Conservation (phyloP, 2,113 vertebrate species). For the Marcusenius ussheri region DNA sequence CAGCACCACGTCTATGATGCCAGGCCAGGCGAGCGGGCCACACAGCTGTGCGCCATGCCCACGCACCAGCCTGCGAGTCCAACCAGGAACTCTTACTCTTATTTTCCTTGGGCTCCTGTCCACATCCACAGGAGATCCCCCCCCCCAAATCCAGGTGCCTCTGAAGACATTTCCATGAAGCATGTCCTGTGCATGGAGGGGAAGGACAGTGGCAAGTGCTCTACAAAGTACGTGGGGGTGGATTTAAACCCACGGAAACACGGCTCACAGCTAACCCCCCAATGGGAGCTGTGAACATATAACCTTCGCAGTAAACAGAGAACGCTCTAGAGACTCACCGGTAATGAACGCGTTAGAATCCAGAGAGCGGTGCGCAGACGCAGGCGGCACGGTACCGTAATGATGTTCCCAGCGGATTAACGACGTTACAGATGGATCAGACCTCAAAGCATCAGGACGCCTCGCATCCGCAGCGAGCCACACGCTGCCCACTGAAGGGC, state of each 20-base stretch:
- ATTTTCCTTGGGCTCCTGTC: not conserved
- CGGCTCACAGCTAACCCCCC: not conserved
- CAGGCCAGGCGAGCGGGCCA: not conserved
- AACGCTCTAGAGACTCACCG: not conserved
- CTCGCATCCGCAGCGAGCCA: not conserved
- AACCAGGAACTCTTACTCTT: not conserved
- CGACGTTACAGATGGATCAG: not conserved
- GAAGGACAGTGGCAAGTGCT: not conserved
- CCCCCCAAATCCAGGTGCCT: not conserved
- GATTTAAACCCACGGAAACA: not conserved
- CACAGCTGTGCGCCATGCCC: not conserved
- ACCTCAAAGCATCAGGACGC: not conserved
- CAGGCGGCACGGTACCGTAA: not conserved
- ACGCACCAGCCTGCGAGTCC: not conserved
- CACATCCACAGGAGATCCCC: not conserved
- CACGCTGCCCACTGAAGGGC: not conserved
- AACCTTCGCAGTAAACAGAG: not conserved
- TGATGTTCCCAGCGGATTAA: not conserved
- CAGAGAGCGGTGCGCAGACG: not conserved
- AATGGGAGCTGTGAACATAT: not conserved
- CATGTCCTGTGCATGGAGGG: not conserved
- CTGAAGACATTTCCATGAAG: not conserved
- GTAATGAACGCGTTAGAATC: not conserved
- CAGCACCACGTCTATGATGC: not conserved
- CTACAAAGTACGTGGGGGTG: not conserved